phyloP scores from a whole-genome alignment of 2,888 invertebrate genomes.

The Drosophila prolongata region DNA sequence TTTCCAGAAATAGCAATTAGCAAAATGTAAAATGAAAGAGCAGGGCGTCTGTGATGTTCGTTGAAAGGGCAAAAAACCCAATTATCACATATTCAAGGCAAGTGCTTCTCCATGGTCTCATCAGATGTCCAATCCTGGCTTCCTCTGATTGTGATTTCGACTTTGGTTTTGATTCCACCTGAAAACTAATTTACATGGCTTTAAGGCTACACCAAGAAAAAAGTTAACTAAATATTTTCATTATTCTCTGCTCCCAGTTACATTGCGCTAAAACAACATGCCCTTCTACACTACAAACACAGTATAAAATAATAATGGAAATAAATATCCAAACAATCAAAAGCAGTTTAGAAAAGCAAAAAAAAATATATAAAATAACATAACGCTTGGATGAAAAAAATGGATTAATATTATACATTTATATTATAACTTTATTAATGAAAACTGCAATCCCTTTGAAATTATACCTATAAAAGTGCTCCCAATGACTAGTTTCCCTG shows the following conservation, averaged over 20 bases:
- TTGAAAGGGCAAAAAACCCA: constrained; percentile 60
- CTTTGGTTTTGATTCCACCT: constrained; percentile 35
- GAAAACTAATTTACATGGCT: constrained; percentile 39
- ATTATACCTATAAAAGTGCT: neutral
- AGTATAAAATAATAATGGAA: too few species aligned
- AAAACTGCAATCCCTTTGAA: too few species aligned
- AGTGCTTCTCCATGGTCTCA: constrained; percentile 30
- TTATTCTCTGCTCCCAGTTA: neutral
- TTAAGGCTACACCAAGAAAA: constrained; percentile 13
- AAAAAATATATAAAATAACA: too few species aligned
- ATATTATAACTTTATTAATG: too few species aligned
- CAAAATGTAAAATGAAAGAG: constrained; percentile 13
- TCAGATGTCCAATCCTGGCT: constrained; percentile 6
- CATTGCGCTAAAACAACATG: too few species aligned
- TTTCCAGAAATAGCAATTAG: constrained; percentile 38
- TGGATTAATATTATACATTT: too few species aligned
- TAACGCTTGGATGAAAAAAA: too few species aligned
- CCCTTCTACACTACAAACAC: too few species aligned
- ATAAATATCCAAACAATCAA: too few species aligned
- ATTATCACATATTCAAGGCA: constrained; percentile 66
- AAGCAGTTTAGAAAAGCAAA: too few species aligned
- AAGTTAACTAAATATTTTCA: neutral
- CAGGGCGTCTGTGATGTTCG: constrained; percentile 32
- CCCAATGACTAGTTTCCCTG: neutral
- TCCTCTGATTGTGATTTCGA: constrained; percentile 16